Evolutionary conservation across 2,113 vertebrate genomes (phyloP).

Genomic region (Eubucco bourcierii): DNA sequence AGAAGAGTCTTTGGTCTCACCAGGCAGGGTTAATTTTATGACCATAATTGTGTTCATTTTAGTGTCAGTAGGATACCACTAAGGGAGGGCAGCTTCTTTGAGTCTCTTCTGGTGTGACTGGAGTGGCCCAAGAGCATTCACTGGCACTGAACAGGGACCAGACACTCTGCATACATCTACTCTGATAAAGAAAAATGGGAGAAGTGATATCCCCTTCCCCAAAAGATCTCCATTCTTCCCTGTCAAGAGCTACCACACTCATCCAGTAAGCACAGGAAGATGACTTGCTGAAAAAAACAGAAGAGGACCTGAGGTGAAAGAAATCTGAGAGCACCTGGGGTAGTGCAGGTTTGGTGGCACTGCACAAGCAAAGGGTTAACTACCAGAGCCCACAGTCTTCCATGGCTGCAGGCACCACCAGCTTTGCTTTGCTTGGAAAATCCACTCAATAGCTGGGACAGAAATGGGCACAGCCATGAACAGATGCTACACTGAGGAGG

Average conservation of each 20-base stretch:
- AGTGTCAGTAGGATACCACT: neutral
- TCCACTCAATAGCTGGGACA: neutral
- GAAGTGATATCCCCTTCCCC: neutral
- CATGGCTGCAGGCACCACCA: neutral
- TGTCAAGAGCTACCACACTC: neutral
- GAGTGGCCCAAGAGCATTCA: neutral
- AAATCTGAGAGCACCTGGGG: neutral
- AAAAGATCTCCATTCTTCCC: neutral
- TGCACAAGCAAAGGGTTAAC: neutral
- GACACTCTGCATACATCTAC: neutral
- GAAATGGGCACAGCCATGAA: neutral
- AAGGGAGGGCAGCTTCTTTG: neutral
- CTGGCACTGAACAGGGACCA: neutral
- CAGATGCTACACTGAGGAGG: neutral
- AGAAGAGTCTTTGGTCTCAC: neutral
- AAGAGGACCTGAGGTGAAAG: neutral
- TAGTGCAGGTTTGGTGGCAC: neutral
- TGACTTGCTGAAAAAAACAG: neutral
- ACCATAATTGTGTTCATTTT: neutral
- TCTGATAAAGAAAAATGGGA: neutral
- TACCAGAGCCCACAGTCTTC: neutral
- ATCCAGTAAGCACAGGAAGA: neutral
- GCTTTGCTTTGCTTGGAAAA: neutral
- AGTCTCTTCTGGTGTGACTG: neutral
- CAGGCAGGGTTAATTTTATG: neutral